Evolutionary conservation across 2,888 invertebrate species (phyloP), one percentile per base, ranked within the genome.

Genomic region (Tinea trinotella): DNA sequence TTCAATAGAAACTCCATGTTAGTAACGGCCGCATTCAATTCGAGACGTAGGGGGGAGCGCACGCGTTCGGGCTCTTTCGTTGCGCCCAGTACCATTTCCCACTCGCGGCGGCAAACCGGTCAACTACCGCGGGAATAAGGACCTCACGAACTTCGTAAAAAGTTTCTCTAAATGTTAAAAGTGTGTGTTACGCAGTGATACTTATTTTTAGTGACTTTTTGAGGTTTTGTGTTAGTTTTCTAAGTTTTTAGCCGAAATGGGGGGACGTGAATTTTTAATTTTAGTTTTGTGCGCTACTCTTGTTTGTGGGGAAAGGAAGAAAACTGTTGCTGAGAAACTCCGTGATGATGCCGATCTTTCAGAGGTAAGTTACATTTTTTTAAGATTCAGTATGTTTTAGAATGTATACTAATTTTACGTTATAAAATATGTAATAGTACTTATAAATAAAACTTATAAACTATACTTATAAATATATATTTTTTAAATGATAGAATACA

Each of bases 311-410:
- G 80, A 82, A 54, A 73, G 74, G 62, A 82, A 80, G 69, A 69
- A 78, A 64, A 88, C 90, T 58, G 82, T 90, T 57, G 82, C 88
- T 60, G 90, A 91, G 71, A 90, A 90, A 80, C 85, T 91, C 62
- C 80, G 82, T 62, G 87, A 87, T 71, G 91, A 91, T 76, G 71
- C 88, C 57, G 91, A 91, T 70, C 84, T 91, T 61, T 90, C 91
- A 60, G 89, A 91, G 91, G 91, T 91, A 87, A 76, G n/a, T n/a
- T n/a, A n/a, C n/a, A n/a, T n/a, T n/a, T n/a, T n/a, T n/a, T n/a
- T n/a, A n/a, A n/a, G n/a, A n/a, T n/a, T n/a, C n/a, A n/a, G n/a
- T n/a, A n/a, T n/a, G n/a, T n/a, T n/a, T n/a, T n/a, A n/a, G n/a
- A n/a, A n/a, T n/a, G n/a, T n/a, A n/a, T n/a, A n/a, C n/a, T n/a